Evolutionary conservation across 1,140 invertebrate species (phyloP).

Genomic region (Streblospio benedicti): DNA sequence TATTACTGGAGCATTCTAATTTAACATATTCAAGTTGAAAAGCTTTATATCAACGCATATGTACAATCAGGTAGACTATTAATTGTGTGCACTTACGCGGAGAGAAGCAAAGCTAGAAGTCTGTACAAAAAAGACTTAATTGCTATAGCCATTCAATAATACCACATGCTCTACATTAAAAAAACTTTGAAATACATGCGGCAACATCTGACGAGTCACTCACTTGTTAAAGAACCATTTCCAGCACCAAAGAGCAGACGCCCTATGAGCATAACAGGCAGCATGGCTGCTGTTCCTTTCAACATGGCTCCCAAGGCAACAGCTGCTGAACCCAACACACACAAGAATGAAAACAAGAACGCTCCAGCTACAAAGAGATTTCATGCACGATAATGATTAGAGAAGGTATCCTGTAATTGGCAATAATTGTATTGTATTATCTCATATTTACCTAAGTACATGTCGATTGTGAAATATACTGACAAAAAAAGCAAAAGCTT

Average conservation of each 20-base stretch:
- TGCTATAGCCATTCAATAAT: too few relatives aligned
- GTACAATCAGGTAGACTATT: too few relatives aligned
- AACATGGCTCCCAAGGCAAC: conserved; percentile 43
- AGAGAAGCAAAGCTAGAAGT: too few relatives aligned
- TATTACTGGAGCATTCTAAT: too few relatives aligned
- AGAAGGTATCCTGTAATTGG: neutral
- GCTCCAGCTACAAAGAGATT: conserved; percentile 40
- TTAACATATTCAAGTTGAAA: too few relatives aligned
- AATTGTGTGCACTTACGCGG: too few relatives aligned
- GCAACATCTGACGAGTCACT: too few relatives aligned
- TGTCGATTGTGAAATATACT: neutral
- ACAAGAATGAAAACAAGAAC: conserved; percentile 46
- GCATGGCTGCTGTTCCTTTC: conserved; percentile 40
- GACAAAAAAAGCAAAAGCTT: neutral
- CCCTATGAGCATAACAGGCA: conserved; percentile 47
- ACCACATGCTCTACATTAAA: too few relatives aligned
- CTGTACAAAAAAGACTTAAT: too few relatives aligned
- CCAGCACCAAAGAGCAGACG: conserved; percentile 48
- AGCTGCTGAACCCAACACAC: conserved; percentile 43
- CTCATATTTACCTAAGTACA: neutral
- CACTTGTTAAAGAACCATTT: conserved; percentile 48
- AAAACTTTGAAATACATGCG: too few relatives aligned
- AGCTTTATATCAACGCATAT: too few relatives aligned
- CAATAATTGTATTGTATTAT: neutral
- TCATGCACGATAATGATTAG: neutral